A percentile compares a stretch with the other conserved stretches of the same genome.
phyloP scores from a whole-genome alignment of 2,797 vertebrate genomes.

The Manis crassicaudata region DNA sequence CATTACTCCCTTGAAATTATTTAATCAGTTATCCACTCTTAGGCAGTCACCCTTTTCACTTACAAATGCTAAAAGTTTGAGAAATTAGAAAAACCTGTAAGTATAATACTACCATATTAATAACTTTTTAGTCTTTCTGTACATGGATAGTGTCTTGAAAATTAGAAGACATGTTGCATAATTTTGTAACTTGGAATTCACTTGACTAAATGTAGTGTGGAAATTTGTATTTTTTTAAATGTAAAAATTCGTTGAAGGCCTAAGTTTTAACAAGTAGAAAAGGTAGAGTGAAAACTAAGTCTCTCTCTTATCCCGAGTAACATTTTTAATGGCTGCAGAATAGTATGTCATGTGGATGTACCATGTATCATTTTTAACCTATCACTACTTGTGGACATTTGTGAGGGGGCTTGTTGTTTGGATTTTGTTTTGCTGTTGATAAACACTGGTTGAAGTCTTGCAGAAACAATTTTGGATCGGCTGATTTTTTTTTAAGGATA shows the following conservation, averaged over 20 bases:
- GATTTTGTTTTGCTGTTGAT: not conserved
- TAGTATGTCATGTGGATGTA: not conserved
- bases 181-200: slow-evolving; percentile 33
- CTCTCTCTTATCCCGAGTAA: not conserved
- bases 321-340: not conserved
- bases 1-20: not conserved
- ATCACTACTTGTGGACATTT: not conserved
- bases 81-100: slow-evolving; percentile 9
- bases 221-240: slow-evolving; percentile 34
- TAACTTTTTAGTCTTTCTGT: not conserved
- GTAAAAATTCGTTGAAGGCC: not conserved
- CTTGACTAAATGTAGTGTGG: not conserved
- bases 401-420: not conserved
- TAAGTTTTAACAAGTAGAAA: slow-evolving; percentile 21
- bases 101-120: not conserved
- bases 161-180: not conserved
- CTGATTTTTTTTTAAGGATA: not conserved
- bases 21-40: not conserved
- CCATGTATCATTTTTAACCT: not conserved
- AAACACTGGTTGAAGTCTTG: not conserved
- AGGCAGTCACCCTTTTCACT: not conserved
- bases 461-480: not conserved
- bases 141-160: not conserved
- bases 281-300: not conserved
- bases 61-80: not conserved